phyloP scores from a whole-genome alignment of 2,888 invertebrate genomes.

The Aphidius colemani region DNA sequence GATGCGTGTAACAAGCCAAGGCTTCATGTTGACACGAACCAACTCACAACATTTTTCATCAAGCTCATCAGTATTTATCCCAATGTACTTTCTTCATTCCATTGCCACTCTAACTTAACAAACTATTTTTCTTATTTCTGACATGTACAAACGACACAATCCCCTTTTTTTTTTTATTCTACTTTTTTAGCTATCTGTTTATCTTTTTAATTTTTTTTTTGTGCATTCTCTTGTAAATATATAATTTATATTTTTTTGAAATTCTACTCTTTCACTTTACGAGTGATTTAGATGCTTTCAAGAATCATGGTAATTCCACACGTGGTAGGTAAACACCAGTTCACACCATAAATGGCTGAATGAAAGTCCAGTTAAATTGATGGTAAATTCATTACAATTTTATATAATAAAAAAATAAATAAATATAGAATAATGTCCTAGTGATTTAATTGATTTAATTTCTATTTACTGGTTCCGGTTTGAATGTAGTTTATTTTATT shows the following conservation, averaged over 20 bases:
- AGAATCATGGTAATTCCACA: slow-evolving; percentile 4
- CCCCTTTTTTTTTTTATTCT: slow-evolving; percentile 2
- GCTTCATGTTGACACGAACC: slow-evolving; percentile 27
- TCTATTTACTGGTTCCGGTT: slow-evolving; percentile 14
- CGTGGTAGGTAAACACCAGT: slow-evolving; percentile 8
- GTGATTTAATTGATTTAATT: slow-evolving; percentile 17
- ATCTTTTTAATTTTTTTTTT: neutral
- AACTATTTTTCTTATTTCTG: neutral
- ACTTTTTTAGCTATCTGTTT: neutral
- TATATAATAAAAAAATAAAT: neutral
- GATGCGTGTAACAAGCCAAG: slow-evolving; percentile 25
- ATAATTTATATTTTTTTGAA: neutral
- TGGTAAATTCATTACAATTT: slow-evolving; percentile 11
- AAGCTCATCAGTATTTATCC: neutral
- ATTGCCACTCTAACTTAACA: slow-evolving; percentile 13
- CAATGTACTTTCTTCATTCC: slow-evolving; percentile 16
- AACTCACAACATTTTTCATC: slow-evolving; percentile 10
- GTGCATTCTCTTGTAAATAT: neutral
- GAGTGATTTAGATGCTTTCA: slow-evolving; percentile 12
- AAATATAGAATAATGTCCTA: slow-evolving; percentile 15
- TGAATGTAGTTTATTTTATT: neutral
- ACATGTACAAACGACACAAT: neutral
- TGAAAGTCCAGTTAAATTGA: slow-evolving; percentile 15
- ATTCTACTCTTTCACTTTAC: neutral
- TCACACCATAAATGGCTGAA: slow-evolving; percentile 15